Percentiles rank a stretch among this genome's conserved stretches.
phyloP scores from a whole-genome alignment of 1,140 invertebrate species.

The Monochamus saltuarius region DNA sequence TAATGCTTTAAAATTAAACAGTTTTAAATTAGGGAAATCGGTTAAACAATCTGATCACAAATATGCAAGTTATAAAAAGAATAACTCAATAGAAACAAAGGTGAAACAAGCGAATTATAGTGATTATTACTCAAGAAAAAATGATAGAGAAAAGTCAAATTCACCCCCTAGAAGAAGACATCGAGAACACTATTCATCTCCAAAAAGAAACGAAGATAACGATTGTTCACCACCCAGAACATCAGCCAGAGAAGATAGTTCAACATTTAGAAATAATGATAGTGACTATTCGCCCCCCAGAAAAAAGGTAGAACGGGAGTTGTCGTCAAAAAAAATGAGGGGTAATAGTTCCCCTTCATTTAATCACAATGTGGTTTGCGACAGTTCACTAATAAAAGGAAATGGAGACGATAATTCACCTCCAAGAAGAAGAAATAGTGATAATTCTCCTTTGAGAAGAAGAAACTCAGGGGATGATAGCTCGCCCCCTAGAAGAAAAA shows the following conservation, averaged over 20 bases:
- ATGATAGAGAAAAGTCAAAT: neutral
- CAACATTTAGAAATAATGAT: neutral
- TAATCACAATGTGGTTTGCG: neutral
- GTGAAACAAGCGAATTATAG: too few species aligned
- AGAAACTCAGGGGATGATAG: conserved; percentile 20
- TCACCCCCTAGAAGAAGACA: conserved; percentile 12
- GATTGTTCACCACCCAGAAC: conserved; percentile 51
- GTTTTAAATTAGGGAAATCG: conserved; percentile 33
- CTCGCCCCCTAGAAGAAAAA: conserved; percentile 27
- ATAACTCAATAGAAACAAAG: too few species aligned
- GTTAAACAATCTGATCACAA: neutral
- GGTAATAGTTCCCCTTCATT: conserved; percentile 22
- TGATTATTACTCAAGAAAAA: too few species aligned
- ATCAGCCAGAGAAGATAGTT: conserved; percentile 25
- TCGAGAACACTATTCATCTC: conserved; percentile 10
- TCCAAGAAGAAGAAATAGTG: conserved; percentile 16
- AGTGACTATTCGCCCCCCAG: conserved; percentile 25
- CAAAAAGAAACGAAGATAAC: conserved; percentile 35
- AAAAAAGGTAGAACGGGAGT: conserved; percentile 33
- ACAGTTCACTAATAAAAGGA: conserved; percentile 20
- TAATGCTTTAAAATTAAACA: conserved; percentile 21
- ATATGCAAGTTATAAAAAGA: neutral
- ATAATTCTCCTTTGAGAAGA: conserved; percentile 16
- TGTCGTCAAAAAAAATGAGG: conserved; percentile 32
- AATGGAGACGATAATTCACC: conserved; percentile 22